A percentile compares a stretch with the other conserved stretches of the same genome.
These are phyloP conservation scores for Triplophysa yarkandensis DNA, from an alignment of 2,797 vertebrate genomes.

Conservation along the genomic window DNA sequence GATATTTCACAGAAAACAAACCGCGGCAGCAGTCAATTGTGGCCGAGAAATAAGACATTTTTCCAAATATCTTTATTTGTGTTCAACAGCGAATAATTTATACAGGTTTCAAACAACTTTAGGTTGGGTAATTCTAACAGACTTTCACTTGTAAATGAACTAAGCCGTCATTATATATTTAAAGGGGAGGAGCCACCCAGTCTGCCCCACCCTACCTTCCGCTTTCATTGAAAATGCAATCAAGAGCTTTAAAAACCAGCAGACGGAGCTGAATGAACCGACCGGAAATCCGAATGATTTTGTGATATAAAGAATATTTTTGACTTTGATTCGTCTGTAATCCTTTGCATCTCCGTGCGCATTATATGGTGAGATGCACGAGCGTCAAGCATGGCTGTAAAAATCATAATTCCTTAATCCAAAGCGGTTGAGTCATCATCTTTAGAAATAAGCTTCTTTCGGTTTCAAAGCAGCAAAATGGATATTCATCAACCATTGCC, in stretches of 20 bases:
- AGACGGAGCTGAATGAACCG: not conserved
- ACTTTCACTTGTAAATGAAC: too few species aligned
- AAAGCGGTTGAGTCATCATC: constrained; percentile 69
- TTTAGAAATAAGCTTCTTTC: constrained; percentile 70
- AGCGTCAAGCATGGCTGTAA: constrained; percentile 60
- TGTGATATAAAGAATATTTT: constrained; percentile 16
- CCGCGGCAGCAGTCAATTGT: too few species aligned
- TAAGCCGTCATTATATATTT: too few species aligned
- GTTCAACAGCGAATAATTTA: too few species aligned
- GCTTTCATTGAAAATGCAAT: too few species aligned
- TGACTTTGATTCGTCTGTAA: constrained; percentile 63
- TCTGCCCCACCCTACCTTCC: too few species aligned
- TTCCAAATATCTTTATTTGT: too few species aligned
- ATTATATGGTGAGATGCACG: constrained; percentile 66
- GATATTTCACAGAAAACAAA: too few species aligned
- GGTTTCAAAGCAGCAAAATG: constrained; percentile 64
- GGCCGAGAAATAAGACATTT: too few species aligned
- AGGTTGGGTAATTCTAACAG: too few species aligned
- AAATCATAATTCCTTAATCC: constrained; percentile 70
- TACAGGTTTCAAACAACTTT: too few species aligned
- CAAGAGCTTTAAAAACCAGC: not conserved
- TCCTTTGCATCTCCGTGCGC: constrained; percentile 66
- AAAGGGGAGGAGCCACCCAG: too few species aligned
- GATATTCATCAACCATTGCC: constrained; percentile 64
- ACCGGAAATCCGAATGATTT: constrained; percentile 14